Evolutionary conservation across 23 tunicate species (phyloP), one percentile per base, ranked within the genome.

Genomic region (Phallusia fumigata): DNA sequence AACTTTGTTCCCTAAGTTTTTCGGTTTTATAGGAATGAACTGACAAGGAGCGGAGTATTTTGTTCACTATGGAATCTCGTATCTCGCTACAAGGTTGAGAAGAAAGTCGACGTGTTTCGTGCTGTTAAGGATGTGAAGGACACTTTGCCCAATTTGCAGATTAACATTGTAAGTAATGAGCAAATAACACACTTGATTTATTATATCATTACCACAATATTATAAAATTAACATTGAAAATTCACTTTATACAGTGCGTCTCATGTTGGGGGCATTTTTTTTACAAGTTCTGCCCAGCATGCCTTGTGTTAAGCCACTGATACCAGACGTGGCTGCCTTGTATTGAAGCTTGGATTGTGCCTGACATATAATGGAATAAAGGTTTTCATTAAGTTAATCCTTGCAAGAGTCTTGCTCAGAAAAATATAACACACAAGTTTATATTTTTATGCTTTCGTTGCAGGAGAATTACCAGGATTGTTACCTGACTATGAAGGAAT

Each of bases 51-150:
- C 28, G 69, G 69, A 21, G 69, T 21, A 58, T 58, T 58, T 13
- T 58, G 69, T 13, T 22, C 69, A 1, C 3, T 13, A 13, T 58
- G 69, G 69, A 58, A 58, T 58, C 69, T 58, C 69, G 28, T 58
- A 58, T 58, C 69, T 58, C 69, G 69, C 15, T 58, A 21, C 69
- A 58, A 58, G 15, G 69, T 58, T 58, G 69, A 58, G 69, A 58
- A 24, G 69, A 58, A 58, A 13, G 69, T 58, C 28, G 69, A 58
- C 13, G 69, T 58, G 26, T 58, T 58, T 16, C 11, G 69, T 1
- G 26, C 69, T 21, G 28, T 58, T 6, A 58, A 24, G 28, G 69
- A 58, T 58, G 69, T 58, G 16, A 58, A 58, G 69, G 69, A 58
- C 26, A 58, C 69, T 22, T 13, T 58, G 11, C 69, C 69, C 3